Evolutionary conservation across 2,797 vertebrate species (phyloP).

Genomic region (Uromys caudimaculatus): DNA sequence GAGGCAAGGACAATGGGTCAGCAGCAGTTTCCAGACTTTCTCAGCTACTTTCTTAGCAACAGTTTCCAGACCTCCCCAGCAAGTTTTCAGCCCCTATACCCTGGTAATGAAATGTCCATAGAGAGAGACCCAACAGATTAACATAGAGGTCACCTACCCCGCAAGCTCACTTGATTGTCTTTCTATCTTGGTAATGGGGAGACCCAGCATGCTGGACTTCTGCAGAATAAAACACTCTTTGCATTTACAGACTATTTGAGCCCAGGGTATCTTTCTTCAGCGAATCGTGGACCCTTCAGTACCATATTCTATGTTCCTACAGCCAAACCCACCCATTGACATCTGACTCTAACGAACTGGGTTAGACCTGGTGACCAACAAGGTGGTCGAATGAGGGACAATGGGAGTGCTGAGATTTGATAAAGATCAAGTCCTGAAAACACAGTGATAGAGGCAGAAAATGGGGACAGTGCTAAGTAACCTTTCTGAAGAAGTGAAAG

Average conservation of each 20-base stretch:
- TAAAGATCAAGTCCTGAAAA: constrained; percentile 47
- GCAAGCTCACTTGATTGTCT: neutral
- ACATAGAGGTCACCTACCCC: neutral
- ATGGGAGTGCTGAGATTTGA: constrained; percentile 20
- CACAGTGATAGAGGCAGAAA: constrained; percentile 22
- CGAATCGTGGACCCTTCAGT: neutral
- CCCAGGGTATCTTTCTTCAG: neutral
- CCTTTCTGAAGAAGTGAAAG: neutral
- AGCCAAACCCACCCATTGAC: neutral
- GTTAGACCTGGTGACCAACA: neutral
- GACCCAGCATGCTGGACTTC: neutral
- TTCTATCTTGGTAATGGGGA: neutral
- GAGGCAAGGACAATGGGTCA: neutral
- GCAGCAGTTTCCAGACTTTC: neutral
- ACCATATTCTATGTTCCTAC: neutral
- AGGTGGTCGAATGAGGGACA: constrained; percentile 13
- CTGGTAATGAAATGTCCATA: neutral
- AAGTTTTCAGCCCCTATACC: neutral
- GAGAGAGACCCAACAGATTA: neutral
- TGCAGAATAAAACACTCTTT: neutral
- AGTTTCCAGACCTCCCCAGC: neutral
- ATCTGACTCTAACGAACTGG: neutral
- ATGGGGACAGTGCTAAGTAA: neutral
- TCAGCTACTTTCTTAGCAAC: neutral
- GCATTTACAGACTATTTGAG: neutral